These are phyloP conservation scores for Priapulus caudatus DNA, from an alignment of 2,888 invertebrate species.

Conservation along the genomic window DNA sequence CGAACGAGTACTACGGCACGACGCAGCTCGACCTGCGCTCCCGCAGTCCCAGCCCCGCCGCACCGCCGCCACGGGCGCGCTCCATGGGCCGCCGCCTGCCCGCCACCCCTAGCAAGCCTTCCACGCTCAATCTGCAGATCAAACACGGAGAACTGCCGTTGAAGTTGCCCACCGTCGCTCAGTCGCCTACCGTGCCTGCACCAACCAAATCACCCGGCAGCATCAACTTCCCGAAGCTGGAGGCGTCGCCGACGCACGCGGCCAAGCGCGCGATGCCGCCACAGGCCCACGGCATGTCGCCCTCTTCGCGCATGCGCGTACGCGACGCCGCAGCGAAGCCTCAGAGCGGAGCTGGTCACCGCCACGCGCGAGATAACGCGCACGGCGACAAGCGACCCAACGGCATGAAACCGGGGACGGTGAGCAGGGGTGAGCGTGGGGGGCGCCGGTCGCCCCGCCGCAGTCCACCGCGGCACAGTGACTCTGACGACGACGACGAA, in stretches of 20 bases:
- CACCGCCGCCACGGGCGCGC: not conserved
- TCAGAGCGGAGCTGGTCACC: no score
- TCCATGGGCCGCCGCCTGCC: slow-evolving; percentile 58
- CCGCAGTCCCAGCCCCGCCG: slow-evolving; percentile 39
- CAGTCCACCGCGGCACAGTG: no score
- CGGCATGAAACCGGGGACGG: no score
- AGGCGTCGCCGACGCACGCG: slow-evolving; percentile 78
- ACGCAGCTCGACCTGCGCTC: slow-evolving; percentile 41
- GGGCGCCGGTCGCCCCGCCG: no score
- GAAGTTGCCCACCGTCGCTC: not conserved
- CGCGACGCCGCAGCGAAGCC: no score
- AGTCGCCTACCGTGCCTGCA: not conserved
- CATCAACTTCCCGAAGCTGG: slow-evolving; percentile 81
- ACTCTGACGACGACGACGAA: no score
- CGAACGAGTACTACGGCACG: slow-evolving; percentile 38
- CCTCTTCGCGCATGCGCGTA: no score
- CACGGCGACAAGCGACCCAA: no score
- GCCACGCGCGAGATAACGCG: no score
- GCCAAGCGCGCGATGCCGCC: slow-evolving; percentile 23
- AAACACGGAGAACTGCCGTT: not conserved
- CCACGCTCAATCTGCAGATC: slow-evolving; percentile 50
- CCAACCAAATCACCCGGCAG: slow-evolving; percentile 28
- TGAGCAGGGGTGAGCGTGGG: no score
- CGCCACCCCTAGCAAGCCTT: slow-evolving; percentile 83
- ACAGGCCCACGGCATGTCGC: no score